Evolutionary conservation across 2,888 invertebrate species (phyloP).

Genomic region (Lasioglossum zephyrum): DNA sequence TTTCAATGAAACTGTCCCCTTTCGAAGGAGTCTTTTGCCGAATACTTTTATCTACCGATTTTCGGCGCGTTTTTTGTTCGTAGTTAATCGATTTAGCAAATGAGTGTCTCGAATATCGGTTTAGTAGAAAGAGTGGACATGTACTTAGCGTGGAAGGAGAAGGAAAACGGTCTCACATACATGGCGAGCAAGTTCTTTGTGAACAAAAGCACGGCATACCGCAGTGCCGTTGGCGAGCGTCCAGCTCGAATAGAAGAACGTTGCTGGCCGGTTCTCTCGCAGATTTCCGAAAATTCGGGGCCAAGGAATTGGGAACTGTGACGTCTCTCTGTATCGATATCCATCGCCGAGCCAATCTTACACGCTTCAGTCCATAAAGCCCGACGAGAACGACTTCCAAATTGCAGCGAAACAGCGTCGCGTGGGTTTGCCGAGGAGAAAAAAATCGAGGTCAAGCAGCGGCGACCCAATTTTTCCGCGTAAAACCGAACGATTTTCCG

Average conservation of each 20-base stretch:
- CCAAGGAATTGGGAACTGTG: not conserved
- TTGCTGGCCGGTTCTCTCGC: not conserved
- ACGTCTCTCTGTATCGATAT: not conserved
- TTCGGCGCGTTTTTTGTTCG: not conserved
- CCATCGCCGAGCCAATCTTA: not conserved
- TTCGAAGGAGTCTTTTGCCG: no score
- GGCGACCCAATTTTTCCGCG: not conserved
- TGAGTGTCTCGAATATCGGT: not conserved
- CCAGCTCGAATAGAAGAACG: conserved; percentile 34
- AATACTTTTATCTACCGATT: not conserved
- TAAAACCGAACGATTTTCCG: conserved; percentile 16
- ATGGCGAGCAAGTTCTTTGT: conserved; percentile 38
- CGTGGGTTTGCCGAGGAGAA: not conserved
- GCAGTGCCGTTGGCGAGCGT: conserved; percentile 56
- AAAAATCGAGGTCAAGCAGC: conserved; percentile 4
- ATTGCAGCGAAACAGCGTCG: not conserved
- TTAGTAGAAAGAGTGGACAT: not conserved
- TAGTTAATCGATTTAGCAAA: not conserved
- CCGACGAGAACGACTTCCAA: not conserved
- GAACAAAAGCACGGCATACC: conserved; percentile 47
- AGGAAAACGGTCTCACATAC: not conserved
- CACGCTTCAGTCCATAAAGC: not conserved
- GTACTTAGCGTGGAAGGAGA: not conserved
- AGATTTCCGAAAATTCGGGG: conserved; percentile 32
- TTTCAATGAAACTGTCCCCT: no score